Evolutionary conservation across 2,797 vertebrate genomes (phyloP).

Genomic region (Delichon dasypus): DNA sequence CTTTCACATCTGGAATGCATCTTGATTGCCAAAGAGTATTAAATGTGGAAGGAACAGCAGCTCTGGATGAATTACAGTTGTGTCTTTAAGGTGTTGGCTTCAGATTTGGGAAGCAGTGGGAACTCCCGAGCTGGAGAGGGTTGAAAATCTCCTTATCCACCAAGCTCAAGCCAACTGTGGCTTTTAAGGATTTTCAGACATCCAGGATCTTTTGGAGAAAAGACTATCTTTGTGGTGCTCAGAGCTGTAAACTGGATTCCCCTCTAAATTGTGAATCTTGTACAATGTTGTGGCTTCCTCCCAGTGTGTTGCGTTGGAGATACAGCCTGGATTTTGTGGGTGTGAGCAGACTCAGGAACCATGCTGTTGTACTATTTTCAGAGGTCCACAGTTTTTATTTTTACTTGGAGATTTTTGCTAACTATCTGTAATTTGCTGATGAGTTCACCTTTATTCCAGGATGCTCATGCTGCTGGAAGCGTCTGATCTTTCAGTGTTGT

Average conservation of each 20-base stretch:
- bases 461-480: background rate
- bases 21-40: background rate
- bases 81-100: conserved; percentile 34
- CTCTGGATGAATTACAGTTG: conserved; percentile 19
- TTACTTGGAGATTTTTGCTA: background rate
- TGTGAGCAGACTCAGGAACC: background rate
- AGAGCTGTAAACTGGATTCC: background rate
- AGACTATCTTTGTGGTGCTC: background rate
- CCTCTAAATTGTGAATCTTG: background rate
- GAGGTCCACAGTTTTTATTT: background rate
- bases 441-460: background rate
- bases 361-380: background rate
- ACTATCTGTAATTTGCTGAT: background rate
- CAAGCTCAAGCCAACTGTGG: background rate
- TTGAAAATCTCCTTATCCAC: background rate
- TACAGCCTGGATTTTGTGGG: background rate
- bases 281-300: background rate
- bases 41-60: background rate
- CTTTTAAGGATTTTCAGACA: conserved; percentile 6
- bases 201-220: background rate
- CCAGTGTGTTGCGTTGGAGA: background rate
- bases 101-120: background rate
- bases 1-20: conserved; percentile 35
- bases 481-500: background rate
- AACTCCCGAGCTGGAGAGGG: background rate